phyloP scores from a whole-genome alignment of 2,113 vertebrate genomes.

The Vulpes lagopus region DNA sequence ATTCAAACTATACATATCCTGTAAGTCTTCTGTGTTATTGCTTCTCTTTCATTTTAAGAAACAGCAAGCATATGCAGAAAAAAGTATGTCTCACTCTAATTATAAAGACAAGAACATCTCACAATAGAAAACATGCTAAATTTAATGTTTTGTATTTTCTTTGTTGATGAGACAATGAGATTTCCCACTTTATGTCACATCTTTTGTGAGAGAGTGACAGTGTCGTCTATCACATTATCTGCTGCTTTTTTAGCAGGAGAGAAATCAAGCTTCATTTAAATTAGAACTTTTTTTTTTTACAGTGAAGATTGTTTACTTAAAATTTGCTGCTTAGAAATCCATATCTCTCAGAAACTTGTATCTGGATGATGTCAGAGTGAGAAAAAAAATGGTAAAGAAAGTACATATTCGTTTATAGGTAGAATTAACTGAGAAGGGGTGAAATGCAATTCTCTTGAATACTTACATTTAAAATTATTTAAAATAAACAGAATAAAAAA shows the following conservation, averaged over 20 bases:
- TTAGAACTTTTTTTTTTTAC: background rate
- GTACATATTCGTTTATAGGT: background rate
- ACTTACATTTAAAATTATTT: background rate
- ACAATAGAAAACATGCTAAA: constrained; percentile 10
- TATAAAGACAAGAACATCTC: background rate
- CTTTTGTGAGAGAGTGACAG: background rate
- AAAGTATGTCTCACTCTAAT: background rate
- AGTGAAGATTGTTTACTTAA: background rate
- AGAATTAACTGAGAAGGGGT: background rate
- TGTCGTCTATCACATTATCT: background rate
- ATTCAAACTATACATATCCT: background rate
- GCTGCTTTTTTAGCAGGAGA: constrained; percentile 28
- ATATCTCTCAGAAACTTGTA: background rate
- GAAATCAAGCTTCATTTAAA: background rate
- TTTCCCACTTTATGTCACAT: constrained; percentile 46
- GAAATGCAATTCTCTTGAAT: background rate
- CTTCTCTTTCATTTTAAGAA: constrained; percentile 37
- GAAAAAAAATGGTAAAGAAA: background rate
- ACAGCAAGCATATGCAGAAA: background rate
- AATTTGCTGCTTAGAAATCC: background rate
- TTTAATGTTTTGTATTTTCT: constrained; percentile 46
- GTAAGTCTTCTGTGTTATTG: constrained; percentile 13
- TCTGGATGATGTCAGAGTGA: background rate
- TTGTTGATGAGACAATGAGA: constrained; percentile 33
- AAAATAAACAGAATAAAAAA: background rate